Base-by-base conservation (phyloP, 2,888 invertebrate genomes). In the Drosophila merina region DNA sequence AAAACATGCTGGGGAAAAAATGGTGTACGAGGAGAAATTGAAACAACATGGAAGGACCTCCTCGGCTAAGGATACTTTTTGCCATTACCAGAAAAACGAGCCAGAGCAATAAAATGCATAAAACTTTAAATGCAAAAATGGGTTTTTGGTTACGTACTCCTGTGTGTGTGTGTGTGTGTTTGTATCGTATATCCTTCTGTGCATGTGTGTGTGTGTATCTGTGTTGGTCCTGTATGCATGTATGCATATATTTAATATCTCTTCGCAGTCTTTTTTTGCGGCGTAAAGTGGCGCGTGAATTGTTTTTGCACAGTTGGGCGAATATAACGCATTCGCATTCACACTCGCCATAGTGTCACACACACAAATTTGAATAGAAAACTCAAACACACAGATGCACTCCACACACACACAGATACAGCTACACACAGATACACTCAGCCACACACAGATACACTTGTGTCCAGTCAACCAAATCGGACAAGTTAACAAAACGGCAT, bases 51-150 rank as follows among this genome's bases (percentile, higher is more conserved):
- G 14, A 54, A 47, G 67, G 12, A 54, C 66, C 36, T n/a, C 52
- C 36, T n/a, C 52, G 66, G 38, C 66, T 52, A 38, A 52, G 63
- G 63, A 64, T 64, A 57, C 56, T 56, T 68, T 68, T 56, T 68
- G 40, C 56, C 66, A 54, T 66, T 66, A 66, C 66, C 51, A 31
- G 14, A 12, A 38, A 66, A 67, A 56, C 36, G 42, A 48, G 56
- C 36, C 45, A 51, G 56, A 38, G 74, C 56, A 85, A 76, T 68
- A 84, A 75, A 80, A 75, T 80, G 79, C 63, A 79, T 72, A 76
- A 74, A 79, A 79, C 63, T 64, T 64, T 64, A 64, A 66, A 54
- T 49, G 60, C 52, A 60, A 71, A 57, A 54, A 71, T 60, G 60
- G 72, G 33, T 49, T 54, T 69, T 70, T 45, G 44, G 69, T 60